Percentiles rank a stretch among this genome's conserved stretches.
phyloP scores from a whole-genome alignment of 2,113 vertebrate species.

The Zapus hudsonius region DNA sequence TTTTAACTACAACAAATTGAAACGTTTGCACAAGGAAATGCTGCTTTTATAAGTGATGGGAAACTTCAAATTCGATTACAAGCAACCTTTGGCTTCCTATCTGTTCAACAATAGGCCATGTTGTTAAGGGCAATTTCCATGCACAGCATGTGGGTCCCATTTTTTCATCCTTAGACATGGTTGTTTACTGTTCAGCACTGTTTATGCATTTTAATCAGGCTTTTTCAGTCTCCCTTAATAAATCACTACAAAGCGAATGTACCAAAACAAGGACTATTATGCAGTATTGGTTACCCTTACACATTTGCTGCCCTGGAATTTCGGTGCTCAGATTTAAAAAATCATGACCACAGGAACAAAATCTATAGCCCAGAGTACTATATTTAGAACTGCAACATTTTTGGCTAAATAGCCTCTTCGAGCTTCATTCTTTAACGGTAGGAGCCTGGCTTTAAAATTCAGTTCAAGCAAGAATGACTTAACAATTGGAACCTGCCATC shows the following conservation, averaged over 20 bases:
- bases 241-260: slow-evolving; percentile 89
- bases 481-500: slow-evolving; percentile 86
- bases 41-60: slow-evolving; percentile 92
- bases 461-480: slow-evolving; percentile 83
- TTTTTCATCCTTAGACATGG: slow-evolving; percentile 93
- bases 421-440: slow-evolving; percentile 80
- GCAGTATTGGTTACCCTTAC: slow-evolving; percentile 80
- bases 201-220: slow-evolving; percentile 92
- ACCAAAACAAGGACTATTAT: slow-evolving; percentile 87
- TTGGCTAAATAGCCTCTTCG: slow-evolving; percentile 79
- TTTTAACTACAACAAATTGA: slow-evolving; percentile 89
- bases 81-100: slow-evolving; percentile 99
- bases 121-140: slow-evolving; percentile 99
- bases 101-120: slow-evolving; percentile 94
- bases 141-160: slow-evolving; percentile 98
- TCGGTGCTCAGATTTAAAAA: slow-evolving; percentile 81
- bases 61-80: slow-evolving; percentile 99
- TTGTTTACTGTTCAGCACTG: slow-evolving; percentile 95
- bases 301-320: slow-evolving; percentile 80
- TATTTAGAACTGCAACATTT: slow-evolving; percentile 82
- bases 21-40: slow-evolving; percentile 89
- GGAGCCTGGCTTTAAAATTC: slow-evolving; percentile 87
- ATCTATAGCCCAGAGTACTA: slow-evolving; percentile 82
- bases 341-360: slow-evolving; percentile 72
- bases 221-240: slow-evolving; percentile 91